A percentile compares a stretch with the other conserved stretches of the same genome.
phyloP scores from a whole-genome alignment of 1,140 invertebrate species.

The Achatina immaculata region DNA sequence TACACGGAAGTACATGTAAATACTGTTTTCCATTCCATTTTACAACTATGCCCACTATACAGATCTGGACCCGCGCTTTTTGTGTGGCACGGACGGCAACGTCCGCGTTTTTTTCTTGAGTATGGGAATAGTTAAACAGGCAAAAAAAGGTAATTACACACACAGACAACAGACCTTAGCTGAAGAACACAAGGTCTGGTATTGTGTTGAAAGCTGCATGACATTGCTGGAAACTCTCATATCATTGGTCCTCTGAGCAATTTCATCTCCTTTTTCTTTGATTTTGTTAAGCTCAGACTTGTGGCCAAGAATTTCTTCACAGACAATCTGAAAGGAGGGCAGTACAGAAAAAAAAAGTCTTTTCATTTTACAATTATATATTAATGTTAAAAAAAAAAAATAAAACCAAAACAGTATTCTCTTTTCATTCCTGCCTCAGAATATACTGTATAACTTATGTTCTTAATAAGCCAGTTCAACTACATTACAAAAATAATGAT shows the following conservation, averaged over 20 bases:
- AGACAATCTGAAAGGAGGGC: conserved; percentile 77
- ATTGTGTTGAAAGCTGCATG: conserved; percentile 93
- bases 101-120: too few species aligned
- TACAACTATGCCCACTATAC: too few species aligned
- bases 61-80: too few species aligned
- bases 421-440: too few species aligned
- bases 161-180: conserved; percentile 84
- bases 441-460: too few species aligned
- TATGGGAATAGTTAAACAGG: too few species aligned
- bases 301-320: conserved; percentile 93
- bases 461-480: too few species aligned
- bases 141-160: too few species aligned
- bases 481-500: too few species aligned
- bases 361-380: conserved; percentile 4
- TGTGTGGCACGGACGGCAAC: too few species aligned
- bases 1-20: too few species aligned
- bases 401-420: background rate
- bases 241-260: conserved; percentile 92
- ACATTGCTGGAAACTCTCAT: conserved; percentile 93
- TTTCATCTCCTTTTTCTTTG: conserved; percentile 90
- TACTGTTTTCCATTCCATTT: too few species aligned
- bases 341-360: conserved; percentile 14
- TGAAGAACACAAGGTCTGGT: conserved; percentile 89
- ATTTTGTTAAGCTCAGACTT: conserved; percentile 90
- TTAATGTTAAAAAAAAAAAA: conserved; percentile 2